Conservation (phyloP, 1,140 invertebrate species). For the Rhagoletis zephyria region DNA sequence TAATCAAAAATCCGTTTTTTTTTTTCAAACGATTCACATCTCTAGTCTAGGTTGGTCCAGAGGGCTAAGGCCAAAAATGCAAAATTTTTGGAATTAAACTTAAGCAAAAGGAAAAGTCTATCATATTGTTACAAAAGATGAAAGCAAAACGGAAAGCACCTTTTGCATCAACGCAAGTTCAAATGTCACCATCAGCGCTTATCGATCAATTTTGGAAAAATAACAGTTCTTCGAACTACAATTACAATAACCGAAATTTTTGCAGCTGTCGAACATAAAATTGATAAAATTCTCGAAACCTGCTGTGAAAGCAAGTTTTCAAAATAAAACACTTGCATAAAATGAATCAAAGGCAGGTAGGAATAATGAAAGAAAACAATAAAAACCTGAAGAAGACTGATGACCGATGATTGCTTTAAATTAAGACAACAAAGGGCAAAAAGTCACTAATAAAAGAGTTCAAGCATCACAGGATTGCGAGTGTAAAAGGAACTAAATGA, state of each 20-base stretch:
- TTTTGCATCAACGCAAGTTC: neutral
- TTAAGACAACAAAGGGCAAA: neutral
- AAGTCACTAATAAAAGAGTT: neutral
- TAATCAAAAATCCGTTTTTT: too few relatives aligned
- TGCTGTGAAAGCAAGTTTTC: neutral
- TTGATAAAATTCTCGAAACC: neutral
- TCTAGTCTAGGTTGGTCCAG: too few relatives aligned
- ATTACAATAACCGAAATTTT: slow-evolving; percentile 23
- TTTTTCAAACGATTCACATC: too few relatives aligned
- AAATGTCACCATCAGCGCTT: slow-evolving; percentile 5
- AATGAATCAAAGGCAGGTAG: neutral
- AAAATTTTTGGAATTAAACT: too few relatives aligned
- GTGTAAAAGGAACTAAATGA: neutral
- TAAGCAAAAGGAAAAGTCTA: too few relatives aligned
- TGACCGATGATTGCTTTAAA: neutral
- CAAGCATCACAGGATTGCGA: neutral
- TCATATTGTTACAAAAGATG: too few relatives aligned
- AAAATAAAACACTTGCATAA: neutral
- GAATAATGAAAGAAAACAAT: neutral
- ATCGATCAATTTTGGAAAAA: slow-evolving; percentile 31
- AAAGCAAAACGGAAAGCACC: neutral
- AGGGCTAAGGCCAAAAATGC: too few relatives aligned
- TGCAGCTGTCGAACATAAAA: slow-evolving; percentile 38
- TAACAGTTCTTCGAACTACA: slow-evolving; percentile 29
- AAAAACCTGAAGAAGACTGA: slow-evolving; percentile 44